Percentiles rank a stretch among this genome's conserved stretches.
These are phyloP conservation scores for Chironomus tepperi DNA, from an alignment of 1,140 invertebrate genomes.

Conservation along the genomic window DNA sequence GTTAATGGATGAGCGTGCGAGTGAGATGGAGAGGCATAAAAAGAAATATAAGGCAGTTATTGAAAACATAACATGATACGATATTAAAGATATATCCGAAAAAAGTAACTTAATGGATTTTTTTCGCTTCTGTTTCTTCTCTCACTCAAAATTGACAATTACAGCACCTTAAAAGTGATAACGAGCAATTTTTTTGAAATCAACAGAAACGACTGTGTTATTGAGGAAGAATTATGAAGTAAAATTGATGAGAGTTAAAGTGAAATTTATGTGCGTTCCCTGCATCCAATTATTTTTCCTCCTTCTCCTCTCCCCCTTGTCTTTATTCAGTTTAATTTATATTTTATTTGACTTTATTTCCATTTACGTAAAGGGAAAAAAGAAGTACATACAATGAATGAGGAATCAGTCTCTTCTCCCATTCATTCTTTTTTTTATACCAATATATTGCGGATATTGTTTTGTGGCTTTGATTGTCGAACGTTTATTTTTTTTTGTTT, in stretches of 20 bases:
- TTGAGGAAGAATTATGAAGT: constrained; percentile 2
- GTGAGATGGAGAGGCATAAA: neutral
- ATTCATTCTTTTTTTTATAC: neutral
- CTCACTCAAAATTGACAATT: neutral
- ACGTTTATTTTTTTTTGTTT: neutral
- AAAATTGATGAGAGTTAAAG: constrained; percentile 10
- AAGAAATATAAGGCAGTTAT: neutral
- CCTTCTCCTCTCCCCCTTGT: neutral
- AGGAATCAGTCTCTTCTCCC: neutral
- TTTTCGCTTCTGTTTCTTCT: neutral
- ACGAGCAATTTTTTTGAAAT: constrained; percentile 10
- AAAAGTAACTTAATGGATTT: neutral
- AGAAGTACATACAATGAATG: neutral
- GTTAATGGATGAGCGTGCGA: neutral
- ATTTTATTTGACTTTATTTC: constrained; percentile 20
- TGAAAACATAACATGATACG: constrained; percentile 8
- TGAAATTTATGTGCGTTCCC: constrained; percentile 10
- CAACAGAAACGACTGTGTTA: neutral
- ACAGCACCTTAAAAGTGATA: constrained; percentile 8
- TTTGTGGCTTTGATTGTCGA: constrained; percentile 3
- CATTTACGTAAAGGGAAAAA: neutral
- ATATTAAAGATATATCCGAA: constrained; percentile 8
- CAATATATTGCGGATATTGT: neutral
- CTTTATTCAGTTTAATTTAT: constrained; percentile 8
- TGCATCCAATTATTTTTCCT: constrained; percentile 18